These are phyloP conservation scores for Lutraria rhynchaena DNA, from an alignment of 1,140 invertebrate genomes.

Conservation along the genomic window DNA sequence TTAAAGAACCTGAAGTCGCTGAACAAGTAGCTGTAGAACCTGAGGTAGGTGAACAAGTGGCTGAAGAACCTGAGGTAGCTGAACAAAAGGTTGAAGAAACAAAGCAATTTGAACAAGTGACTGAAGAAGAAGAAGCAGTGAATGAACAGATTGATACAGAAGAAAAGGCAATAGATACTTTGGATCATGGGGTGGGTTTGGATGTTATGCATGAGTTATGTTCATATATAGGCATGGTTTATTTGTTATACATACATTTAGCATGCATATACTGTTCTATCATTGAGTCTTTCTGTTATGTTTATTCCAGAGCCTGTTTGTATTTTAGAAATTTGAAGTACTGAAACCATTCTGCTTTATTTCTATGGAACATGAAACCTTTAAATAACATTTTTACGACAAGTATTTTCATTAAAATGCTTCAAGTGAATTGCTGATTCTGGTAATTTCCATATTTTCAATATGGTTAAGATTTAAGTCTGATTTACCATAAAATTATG, in stretches of 20 bases:
- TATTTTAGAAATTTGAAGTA: too few relatives aligned
- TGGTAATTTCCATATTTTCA: too few relatives aligned
- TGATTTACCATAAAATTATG: too few relatives aligned
- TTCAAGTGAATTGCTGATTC: too few relatives aligned
- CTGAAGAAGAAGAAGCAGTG: neutral
- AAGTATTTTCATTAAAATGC: too few relatives aligned
- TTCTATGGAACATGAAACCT: too few relatives aligned
- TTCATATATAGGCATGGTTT: slow-evolving; percentile 26
- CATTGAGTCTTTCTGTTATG: too few relatives aligned
- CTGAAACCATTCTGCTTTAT: too few relatives aligned
- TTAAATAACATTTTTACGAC: too few relatives aligned
- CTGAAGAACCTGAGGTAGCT: neutral
- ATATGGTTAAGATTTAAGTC: too few relatives aligned
- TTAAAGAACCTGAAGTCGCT: neutral
- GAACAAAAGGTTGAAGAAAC: slow-evolving; percentile 4
- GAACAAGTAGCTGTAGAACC: neutral
- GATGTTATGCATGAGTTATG: slow-evolving; percentile 26
- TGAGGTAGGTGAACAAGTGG: neutral
- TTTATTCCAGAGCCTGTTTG: too few relatives aligned
- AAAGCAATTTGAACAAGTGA: neutral
- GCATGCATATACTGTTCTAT: slow-evolving; percentile 5
- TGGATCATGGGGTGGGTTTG: slow-evolving; percentile 46
- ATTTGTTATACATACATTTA: slow-evolving; percentile 1
- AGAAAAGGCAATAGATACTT: slow-evolving; percentile 6
- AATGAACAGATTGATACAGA: neutral